Conservation (phyloP, 2,797 vertebrate species). For the Protonibea diacanthus region DNA sequence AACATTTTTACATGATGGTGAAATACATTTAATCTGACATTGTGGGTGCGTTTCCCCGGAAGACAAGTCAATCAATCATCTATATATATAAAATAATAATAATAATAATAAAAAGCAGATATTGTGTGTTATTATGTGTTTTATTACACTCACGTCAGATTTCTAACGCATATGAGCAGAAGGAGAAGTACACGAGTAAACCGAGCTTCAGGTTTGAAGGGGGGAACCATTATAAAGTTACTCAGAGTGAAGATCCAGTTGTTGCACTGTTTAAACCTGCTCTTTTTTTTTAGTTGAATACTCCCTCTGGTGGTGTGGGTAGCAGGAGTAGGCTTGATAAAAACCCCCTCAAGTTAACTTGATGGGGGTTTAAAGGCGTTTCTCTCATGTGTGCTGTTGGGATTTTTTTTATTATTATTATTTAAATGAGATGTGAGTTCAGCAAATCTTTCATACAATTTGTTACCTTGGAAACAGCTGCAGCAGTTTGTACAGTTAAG, state of each 20-base stretch:
- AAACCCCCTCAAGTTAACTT: slow-evolving; percentile 26
- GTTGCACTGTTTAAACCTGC: slow-evolving; percentile 50
- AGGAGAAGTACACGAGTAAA: neutral
- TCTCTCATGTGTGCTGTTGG: neutral
- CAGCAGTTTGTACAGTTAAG: neutral
- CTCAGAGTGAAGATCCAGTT: slow-evolving; percentile 51
- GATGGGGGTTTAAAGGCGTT: neutral
- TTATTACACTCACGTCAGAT: neutral
- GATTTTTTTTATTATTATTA: neutral
- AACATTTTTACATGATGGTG: no score
- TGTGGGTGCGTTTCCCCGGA: no score
- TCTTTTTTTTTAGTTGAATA: slow-evolving; percentile 66
- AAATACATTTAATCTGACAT: no score
- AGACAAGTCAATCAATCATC: no score
- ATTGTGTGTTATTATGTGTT: no score
- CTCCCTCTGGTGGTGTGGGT: slow-evolving; percentile 84
- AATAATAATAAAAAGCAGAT: no score
- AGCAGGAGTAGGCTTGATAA: slow-evolving; percentile 33
- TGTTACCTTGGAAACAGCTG: neutral
- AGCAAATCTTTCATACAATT: neutral
- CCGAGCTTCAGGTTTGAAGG: neutral
- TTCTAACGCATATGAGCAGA: neutral
- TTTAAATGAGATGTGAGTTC: neutral
- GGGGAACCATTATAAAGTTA: slow-evolving; percentile 42
- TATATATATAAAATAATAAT: no score